Evolutionary conservation across 2,888 invertebrate species (phyloP).

Genomic region (Hyalella azteca): DNA sequence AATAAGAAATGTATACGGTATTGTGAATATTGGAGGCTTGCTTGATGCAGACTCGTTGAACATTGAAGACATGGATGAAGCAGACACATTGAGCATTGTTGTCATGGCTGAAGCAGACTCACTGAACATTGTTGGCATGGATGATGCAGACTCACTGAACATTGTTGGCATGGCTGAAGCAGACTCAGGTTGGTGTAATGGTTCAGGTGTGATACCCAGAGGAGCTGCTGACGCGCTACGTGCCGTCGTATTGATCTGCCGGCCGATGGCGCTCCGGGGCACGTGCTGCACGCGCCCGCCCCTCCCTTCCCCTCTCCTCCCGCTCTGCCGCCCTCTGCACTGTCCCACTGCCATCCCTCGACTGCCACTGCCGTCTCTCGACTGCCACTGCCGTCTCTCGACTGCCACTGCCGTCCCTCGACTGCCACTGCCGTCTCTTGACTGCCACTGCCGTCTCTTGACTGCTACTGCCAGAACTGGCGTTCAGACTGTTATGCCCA

Average conservation of each 20-base stretch:
- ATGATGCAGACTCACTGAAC: background rate
- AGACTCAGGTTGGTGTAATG: background rate
- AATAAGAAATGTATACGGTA: background rate
- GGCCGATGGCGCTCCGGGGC: background rate
- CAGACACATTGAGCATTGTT: too few species aligned
- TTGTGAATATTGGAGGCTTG: background rate
- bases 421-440: background rate
- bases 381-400: background rate
- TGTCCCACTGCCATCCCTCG: background rate
- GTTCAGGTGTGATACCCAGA: background rate
- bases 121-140: background rate
- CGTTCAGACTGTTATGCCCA: too few species aligned
- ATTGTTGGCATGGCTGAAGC: background rate
- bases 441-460: too few species aligned
- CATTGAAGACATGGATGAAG: too few species aligned
- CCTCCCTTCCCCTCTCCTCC: background rate
- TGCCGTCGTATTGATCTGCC: conserved; percentile 26
- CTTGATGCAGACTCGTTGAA: background rate
- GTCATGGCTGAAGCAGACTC: too few species aligned
- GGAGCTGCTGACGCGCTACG: conserved; percentile 4
- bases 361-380: background rate
- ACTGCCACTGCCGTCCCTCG: background rate
- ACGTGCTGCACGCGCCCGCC: background rate
- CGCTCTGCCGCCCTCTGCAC: background rate
- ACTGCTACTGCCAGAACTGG: too few species aligned